Evolutionary conservation across 2,797 vertebrate species (phyloP).

Genomic region (Hippocampus kuda): DNA sequence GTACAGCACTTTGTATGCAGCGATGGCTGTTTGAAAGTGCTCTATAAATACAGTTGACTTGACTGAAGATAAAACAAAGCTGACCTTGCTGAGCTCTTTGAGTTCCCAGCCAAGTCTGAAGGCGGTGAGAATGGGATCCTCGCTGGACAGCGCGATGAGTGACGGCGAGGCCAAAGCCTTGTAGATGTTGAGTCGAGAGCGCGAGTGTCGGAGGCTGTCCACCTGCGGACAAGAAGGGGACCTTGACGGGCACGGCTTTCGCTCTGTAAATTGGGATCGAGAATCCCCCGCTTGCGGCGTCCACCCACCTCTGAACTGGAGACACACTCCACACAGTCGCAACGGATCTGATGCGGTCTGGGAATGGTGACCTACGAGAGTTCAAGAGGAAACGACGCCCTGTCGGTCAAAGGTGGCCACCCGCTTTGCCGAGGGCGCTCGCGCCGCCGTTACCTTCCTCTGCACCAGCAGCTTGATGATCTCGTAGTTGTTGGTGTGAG

Average conservation of each 20-base stretch:
- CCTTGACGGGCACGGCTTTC: not conserved
- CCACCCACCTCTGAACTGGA: constrained; percentile 77
- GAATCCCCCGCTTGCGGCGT: not conserved
- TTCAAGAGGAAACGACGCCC: not conserved
- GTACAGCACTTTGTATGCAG: no score
- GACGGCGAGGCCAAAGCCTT: constrained; percentile 91
- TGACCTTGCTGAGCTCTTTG: constrained; percentile 86
- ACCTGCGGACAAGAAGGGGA: constrained; percentile 46
- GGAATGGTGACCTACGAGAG: constrained; percentile 78
- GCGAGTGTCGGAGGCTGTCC: constrained; percentile 88
- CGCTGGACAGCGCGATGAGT: constrained; percentile 89
- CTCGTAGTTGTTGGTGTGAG: constrained; percentile 98
- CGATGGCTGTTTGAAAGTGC: no score
- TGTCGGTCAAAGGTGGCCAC: not conserved
- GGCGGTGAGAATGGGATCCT: constrained; percentile 91
- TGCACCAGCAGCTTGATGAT: constrained; percentile 98
- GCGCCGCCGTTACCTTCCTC: constrained; percentile 67
- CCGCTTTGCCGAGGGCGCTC: not conserved
- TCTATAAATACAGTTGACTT: no score
- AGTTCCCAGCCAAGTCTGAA: constrained; percentile 95
- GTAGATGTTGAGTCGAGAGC: constrained; percentile 92
- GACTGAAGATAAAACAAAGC: not conserved
- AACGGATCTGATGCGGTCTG: constrained; percentile 89
- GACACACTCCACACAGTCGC: constrained; percentile 92
- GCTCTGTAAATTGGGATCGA: not conserved